A percentile compares a stretch with the other conserved stretches of the same genome.
phyloP scores from a whole-genome alignment of 2,797 vertebrate species.

The Nyctalus aviator region DNA sequence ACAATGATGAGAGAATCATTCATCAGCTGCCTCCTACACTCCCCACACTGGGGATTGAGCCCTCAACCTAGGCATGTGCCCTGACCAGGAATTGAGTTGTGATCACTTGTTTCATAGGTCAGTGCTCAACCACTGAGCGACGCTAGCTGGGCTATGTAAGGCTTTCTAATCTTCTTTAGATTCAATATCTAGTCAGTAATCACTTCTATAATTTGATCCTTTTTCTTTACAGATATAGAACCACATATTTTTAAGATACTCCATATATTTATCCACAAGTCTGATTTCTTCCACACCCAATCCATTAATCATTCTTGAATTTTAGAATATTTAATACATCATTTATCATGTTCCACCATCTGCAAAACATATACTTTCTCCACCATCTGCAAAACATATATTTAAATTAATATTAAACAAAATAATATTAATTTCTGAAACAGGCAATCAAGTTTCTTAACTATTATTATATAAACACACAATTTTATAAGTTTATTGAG shows the following conservation, averaged over 20 bases:
- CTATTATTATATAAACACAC: background rate
- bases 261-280: background rate
- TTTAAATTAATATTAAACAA: background rate
- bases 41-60: no score
- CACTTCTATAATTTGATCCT: background rate
- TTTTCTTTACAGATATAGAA: background rate
- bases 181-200: background rate
- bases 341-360: background rate
- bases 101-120: no score
- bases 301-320: background rate
- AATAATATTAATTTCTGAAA: background rate
- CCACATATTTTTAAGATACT: background rate
- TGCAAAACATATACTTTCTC: conserved; percentile 1
- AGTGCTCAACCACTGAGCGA: no score
- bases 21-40: no score
- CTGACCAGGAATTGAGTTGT: no score
- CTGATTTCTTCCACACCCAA: background rate
- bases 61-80: no score
- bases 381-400: conserved; percentile 1
- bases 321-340: background rate
- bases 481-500: background rate
- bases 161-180: background rate
- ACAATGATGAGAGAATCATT: no score
- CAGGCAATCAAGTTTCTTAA: background rate
- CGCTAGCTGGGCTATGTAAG: no score